Percentiles rank a stretch among this genome's conserved stretches.
These are phyloP conservation scores for Peromyscus polionotus DNA, from an alignment of 2,113 vertebrate species.

Conservation along the genomic window DNA sequence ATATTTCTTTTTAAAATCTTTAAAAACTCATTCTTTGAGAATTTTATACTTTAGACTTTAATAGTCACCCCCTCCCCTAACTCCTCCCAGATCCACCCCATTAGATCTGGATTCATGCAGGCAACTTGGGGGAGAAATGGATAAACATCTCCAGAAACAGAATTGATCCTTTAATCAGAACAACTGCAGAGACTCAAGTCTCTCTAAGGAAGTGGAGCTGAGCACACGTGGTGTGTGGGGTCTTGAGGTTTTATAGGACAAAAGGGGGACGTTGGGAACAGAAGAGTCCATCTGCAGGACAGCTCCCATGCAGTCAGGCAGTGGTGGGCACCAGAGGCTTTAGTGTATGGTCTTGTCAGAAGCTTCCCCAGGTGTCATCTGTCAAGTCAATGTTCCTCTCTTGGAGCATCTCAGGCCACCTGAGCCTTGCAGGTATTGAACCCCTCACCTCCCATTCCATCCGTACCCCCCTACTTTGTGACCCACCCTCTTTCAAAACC, in stretches of 20 bases:
- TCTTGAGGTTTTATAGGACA: background rate
- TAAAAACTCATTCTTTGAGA: background rate
- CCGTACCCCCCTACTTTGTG: background rate
- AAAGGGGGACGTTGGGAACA: background rate
- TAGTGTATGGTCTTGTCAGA: background rate
- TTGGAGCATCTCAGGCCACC: background rate
- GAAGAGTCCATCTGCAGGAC: background rate
- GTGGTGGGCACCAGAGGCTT: background rate
- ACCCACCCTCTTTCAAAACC: background rate
- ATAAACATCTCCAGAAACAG: background rate
- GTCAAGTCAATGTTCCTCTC: background rate
- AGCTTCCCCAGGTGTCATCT: background rate
- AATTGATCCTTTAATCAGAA: background rate
- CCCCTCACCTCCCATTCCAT: background rate
- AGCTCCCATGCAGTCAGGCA: background rate
- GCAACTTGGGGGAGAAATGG: background rate
- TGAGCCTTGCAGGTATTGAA: background rate
- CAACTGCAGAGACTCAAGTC: background rate
- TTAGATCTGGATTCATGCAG: background rate
- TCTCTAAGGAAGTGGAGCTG: background rate
- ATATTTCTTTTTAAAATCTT: background rate
- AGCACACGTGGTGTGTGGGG: background rate
- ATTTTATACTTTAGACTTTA: background rate
- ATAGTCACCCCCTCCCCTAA: background rate
- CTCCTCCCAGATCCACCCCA: background rate